phyloP scores from a whole-genome alignment of 2,888 invertebrate genomes.

The Dryadula phaetusa region DNA sequence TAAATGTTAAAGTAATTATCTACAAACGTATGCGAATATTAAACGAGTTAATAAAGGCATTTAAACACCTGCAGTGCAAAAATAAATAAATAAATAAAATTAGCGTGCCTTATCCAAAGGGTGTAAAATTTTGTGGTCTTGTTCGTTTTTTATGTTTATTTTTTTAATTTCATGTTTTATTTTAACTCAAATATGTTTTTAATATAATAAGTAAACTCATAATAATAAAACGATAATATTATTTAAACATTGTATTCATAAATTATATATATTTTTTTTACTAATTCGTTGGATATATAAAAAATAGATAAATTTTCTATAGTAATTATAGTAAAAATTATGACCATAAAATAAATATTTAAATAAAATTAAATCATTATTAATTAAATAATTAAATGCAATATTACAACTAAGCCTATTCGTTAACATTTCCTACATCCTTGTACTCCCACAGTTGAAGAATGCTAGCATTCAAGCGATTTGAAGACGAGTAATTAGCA shows the following conservation, averaged over 20 bases:
- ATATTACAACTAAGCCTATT: constrained; percentile 1
- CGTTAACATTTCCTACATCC: constrained; percentile 28
- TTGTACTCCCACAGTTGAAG: constrained; percentile 61
- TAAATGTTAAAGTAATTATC: constrained; percentile 55
- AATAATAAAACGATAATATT: too few species aligned
- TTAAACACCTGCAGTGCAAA: constrained; percentile 21
- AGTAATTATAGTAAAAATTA: too few species aligned
- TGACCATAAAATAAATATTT: too few species aligned
- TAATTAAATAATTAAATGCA: background rate
- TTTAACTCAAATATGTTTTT: too few species aligned
- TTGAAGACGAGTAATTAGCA: constrained; percentile 79
- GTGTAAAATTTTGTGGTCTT: background rate
- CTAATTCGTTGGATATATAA: too few species aligned
- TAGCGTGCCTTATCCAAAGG: background rate
- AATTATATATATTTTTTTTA: too few species aligned
- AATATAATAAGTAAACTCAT: too few species aligned
- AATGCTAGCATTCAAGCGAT: constrained; percentile 75
- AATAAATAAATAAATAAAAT: constrained; percentile 12
- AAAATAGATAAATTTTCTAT: too few species aligned
- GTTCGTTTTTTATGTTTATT: background rate
- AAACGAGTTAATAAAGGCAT: constrained; percentile 19
- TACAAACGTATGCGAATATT: constrained; percentile 22
- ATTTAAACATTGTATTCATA: too few species aligned
- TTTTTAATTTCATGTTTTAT: too few species aligned
- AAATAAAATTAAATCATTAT: too few species aligned